Evolutionary conservation across 2,797 vertebrate genomes (phyloP).

Genomic region (Lagocephalus sceleratus): DNA sequence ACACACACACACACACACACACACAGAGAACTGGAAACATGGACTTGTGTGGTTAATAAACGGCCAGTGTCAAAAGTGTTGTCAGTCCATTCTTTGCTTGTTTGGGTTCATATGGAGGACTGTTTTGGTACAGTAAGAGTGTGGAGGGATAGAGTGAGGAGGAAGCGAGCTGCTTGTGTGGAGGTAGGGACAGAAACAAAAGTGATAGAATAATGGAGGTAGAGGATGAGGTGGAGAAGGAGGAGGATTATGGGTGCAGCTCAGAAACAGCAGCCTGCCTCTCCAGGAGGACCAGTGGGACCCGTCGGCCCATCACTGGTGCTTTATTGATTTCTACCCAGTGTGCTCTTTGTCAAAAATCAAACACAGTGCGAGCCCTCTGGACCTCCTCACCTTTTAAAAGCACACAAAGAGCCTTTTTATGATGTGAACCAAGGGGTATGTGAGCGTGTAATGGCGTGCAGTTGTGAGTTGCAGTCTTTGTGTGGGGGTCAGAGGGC

Average conservation of each 20-base stretch:
- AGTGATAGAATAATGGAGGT: conserved; percentile 33
- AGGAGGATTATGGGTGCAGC: conserved; percentile 47
- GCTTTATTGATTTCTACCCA: conserved; percentile 95
- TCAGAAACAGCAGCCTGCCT: conserved; percentile 42
- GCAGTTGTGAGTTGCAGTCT: conserved; percentile 50
- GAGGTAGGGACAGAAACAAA: conserved; percentile 24
- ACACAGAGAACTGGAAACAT: conserved; percentile 13
- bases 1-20: conserved; percentile 6
- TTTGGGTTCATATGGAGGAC: conserved; percentile 88
- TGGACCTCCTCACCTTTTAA: conserved; percentile 97
- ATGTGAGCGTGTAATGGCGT: conserved; percentile 43
- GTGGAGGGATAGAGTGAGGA: conserved; percentile 8
- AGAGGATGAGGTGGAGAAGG: conserved; percentile 19
- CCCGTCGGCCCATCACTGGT: conserved; percentile 74
- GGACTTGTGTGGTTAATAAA: conserved; percentile 86
- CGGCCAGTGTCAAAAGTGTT: conserved; percentile 87
- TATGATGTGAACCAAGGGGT: conserved; percentile 70
- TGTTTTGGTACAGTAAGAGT: conserved; percentile 1
- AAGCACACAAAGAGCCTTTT: conserved; percentile 87
- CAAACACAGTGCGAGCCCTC: conserved; percentile 90
- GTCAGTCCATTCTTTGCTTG: conserved; percentile 94
- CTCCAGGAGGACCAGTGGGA: conserved; percentile 56
- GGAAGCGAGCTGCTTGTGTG: conserved; percentile 5
- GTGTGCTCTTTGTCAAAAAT: conserved; percentile 99
- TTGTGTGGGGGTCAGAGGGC: conserved; percentile 58